phyloP scores from a whole-genome alignment of 2,888 invertebrate species.

The Luffia ferchaultella region DNA sequence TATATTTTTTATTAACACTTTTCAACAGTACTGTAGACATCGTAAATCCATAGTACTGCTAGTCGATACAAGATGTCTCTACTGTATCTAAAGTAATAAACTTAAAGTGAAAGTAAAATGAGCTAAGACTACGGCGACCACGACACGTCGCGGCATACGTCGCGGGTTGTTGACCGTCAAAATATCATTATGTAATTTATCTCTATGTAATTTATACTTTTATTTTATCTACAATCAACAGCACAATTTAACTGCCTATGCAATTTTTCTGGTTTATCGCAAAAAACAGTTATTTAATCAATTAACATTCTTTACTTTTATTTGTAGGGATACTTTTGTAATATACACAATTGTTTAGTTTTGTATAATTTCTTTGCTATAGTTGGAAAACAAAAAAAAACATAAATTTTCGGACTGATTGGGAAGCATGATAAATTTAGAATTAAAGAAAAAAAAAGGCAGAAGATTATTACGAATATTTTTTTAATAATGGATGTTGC shows the following conservation, averaged over 20 bases:
- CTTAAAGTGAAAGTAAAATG: conserved; percentile 41
- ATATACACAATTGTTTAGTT: no score
- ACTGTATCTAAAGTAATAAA: not conserved
- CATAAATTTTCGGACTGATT: no score
- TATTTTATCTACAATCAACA: no score
- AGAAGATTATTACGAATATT: no score
- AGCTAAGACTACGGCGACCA: conserved; percentile 39
- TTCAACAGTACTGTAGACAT: not conserved
- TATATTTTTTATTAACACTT: not conserved
- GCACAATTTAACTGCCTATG: no score
- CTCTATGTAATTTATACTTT: not conserved
- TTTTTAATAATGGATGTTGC: no score
- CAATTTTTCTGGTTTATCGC: not conserved
- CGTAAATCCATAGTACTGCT: conserved; percentile 11
- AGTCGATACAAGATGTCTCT: conserved; percentile 23
- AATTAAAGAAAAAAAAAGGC: no score
- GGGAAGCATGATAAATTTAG: no score
- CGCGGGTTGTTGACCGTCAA: conserved; percentile 58
- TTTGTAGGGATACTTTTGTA: no score
- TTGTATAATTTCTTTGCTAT: no score
- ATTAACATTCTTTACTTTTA: no score
- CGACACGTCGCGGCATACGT: conserved; percentile 32
- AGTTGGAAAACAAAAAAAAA: no score
- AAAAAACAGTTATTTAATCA: not conserved
- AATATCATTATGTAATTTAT: conserved; percentile 16